Evolutionary conservation across 2,888 invertebrate genomes (phyloP).

Genomic region (Coecobrya sp.): DNA sequence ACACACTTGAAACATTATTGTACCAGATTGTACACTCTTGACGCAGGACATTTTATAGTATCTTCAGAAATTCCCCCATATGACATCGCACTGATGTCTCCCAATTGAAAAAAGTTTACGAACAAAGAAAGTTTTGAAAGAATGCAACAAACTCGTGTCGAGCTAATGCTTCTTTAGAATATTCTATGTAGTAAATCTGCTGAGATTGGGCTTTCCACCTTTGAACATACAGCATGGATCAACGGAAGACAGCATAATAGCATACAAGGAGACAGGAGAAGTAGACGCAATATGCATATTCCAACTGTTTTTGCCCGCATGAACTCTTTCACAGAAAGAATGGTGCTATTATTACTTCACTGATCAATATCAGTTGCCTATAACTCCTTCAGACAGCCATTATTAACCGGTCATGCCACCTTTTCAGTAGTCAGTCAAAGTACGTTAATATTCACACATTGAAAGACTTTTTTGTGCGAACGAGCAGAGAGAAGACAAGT

Average conservation of each 20-base stretch:
- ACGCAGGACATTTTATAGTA: neutral
- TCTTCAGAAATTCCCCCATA: neutral
- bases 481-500: slow-evolving; percentile 3
- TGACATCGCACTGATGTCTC: neutral
- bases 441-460: slow-evolving; percentile 41
- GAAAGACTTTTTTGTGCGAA: neutral
- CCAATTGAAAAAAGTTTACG: neutral
- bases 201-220: too few relatives aligned
- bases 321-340: slow-evolving; percentile 36
- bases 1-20: neutral
- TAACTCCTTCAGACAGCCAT: slow-evolving; percentile 66
- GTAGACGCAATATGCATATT: neutral
- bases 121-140: neutral
- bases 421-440: slow-evolving; percentile 52
- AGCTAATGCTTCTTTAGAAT: neutral
- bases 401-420: slow-evolving; percentile 73
- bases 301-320: slow-evolving; percentile 6
- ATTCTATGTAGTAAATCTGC: neutral
- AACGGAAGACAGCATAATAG: neutral
- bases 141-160: neutral
- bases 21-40: neutral
- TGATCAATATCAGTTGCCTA: slow-evolving; percentile 70
- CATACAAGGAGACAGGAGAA: neutral
- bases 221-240: neutral
- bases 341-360: slow-evolving; percentile 50